A percentile compares a stretch with the other conserved stretches of the same genome.
Conservation (phyloP, 2,888 invertebrate genomes). For the Drosophila emarginata region DNA sequence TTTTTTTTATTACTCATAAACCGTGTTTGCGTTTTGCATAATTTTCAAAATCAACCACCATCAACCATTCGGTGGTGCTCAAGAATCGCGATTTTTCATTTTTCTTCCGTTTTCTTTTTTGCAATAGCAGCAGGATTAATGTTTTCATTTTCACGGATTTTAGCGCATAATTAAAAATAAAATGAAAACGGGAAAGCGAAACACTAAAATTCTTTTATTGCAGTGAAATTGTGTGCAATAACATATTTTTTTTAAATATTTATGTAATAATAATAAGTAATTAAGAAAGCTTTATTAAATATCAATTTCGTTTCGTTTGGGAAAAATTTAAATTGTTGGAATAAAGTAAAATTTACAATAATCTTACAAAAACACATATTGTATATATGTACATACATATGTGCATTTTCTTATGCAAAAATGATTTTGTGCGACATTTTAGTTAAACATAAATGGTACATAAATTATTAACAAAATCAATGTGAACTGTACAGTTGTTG, state of each 20-base stretch:
- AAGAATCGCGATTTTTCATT: constrained; percentile 37
- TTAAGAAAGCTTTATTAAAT: too few relatives aligned
- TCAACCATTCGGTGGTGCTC: constrained; percentile 36
- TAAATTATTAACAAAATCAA: constrained; percentile 46
- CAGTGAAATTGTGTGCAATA: too few relatives aligned
- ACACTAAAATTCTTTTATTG: constrained; percentile 24
- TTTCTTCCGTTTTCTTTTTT: neutral
- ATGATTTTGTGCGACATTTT: constrained; percentile 7
- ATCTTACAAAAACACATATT: neutral
- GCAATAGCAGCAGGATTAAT: constrained; percentile 45
- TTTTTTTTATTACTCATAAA: constrained; percentile 7
- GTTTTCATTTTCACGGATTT: constrained; percentile 71
- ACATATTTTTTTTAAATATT: neutral
- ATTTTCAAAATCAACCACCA: constrained; percentile 37
- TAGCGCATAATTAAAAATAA: constrained; percentile 62
- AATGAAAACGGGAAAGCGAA: constrained; percentile 25
- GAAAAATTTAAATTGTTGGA: neutral
- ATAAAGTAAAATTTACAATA: neutral
- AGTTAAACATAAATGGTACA: constrained; percentile 22
- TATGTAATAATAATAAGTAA: neutral
- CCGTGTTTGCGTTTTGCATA: constrained; percentile 51
- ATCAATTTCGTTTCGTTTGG: too few relatives aligned
- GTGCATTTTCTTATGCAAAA: constrained; percentile 1
- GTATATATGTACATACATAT: too few relatives aligned
- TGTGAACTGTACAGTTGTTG: constrained; percentile 2